Base-by-base conservation (phyloP, 2,888 invertebrate species). In the Sycophila texana region DNA sequence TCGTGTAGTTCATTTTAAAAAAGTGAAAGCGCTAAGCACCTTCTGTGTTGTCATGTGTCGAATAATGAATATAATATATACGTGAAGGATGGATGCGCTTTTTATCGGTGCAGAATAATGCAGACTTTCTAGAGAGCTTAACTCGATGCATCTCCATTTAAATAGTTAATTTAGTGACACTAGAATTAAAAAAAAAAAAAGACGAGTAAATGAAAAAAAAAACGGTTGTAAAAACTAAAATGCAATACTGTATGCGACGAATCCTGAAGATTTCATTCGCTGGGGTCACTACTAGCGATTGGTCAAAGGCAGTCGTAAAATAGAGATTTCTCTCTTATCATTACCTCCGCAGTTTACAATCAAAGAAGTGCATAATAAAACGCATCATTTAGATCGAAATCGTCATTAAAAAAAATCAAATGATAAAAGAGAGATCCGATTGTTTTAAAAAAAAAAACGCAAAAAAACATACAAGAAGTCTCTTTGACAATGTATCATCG, bases 151-250 rank as follows among this genome's bases (percentile, higher is more conserved):
- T 77, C 70, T 74, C 63, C 65, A 22, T 58, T 72, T 1, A 26
- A 14, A 39, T 66, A 16, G 30, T 77, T 26, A 67, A 18, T 30
- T 72, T 70, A 60, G 18, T 83, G 82, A 39, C 18, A 78, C 75
- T 53, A 76, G 61, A 74, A 76, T 61, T 61, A 58, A 49, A 76
- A 71, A 79, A 83, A 84, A 55, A 82, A 81, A 79, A 82, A 81
- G 70, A 51, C n/a, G 39, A 63, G 68, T 57, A 74, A 66, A 22
- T 58, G 71, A 57, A 47, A 57, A 57, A 58, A 71, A 68, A 76
- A 53, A 51, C 26, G 72, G 58, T 71, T 47, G 61, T 72, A 81
- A 77, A 83, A 82, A 79, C 73, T 77, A 68, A 77, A 72, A 74
- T 81, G 61, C 71, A 79, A 82, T 80, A 81, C 81, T 68, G 81